Evolutionary conservation across 2,888 invertebrate species (phyloP), one percentile per base, ranked within the genome.

Genomic region (Caenorhabditis sp.): DNA sequence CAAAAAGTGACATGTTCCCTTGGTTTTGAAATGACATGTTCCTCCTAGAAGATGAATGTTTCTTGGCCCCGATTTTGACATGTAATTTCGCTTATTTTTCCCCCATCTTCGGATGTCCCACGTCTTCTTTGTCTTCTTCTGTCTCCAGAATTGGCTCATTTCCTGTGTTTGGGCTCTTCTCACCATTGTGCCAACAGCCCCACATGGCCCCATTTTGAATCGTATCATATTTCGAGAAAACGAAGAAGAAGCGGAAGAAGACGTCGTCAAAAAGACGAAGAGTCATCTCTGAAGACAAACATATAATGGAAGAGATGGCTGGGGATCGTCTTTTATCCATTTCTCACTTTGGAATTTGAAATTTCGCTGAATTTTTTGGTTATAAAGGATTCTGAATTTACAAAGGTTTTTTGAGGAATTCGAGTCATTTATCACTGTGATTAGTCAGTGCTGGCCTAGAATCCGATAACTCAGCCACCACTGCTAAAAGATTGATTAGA

Each of bases 131-230:
- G 4, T 8, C 19, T 24, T 41, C 35, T 44, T 66, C 44, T 58
- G n/a, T n/a, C n/a, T 5, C 19, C 47, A 19, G 59, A 73, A 73
- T 80, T 80, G 80, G 59, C 80, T 73, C 80, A 73, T 80, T 73
- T 72, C 73, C 80, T 66, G 73, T 73, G 66, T 77, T 69, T 59
- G 61, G 63, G 68, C 38, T 38, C 38, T 44, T 28, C 47, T 54
- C 47, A 41, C 64, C 49, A 49, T 54, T 26, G n/a, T n/a, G 54
- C 14, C 54, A 7, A n/a, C n/a, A 38, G 59, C 47, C 44, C 58
- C 47, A 58, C 44, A 61, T 44, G 28, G 64, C 64, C 63, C 54
- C 66, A 68, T 66, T 59, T 59, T 47, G 63, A 77, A 59, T 64
- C 64, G 70, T 73, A 68, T 80, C 80, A 80, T 54, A 73, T 72